Conservation (phyloP, 2,797 vertebrate genomes). For the Intellagama lesueurii region DNA sequence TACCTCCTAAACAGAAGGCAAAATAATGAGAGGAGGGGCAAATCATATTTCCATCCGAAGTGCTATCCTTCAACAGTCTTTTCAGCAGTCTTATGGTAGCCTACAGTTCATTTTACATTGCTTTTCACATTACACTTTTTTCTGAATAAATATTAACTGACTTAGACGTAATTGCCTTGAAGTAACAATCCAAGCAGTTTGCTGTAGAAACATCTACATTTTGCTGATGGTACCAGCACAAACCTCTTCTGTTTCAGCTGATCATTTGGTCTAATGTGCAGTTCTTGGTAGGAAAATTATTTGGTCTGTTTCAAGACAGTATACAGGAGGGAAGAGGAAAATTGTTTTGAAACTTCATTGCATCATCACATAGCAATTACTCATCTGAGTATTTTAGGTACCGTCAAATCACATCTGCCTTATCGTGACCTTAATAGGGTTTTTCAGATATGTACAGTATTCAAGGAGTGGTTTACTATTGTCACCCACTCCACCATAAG, state of each 20-base stretch:
- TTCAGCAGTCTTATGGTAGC: background rate
- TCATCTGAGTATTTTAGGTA: no score
- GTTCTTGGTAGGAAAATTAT: background rate
- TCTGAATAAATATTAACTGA: background rate
- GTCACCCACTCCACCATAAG: no score
- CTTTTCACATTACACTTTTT: background rate
- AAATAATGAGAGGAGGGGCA: background rate
- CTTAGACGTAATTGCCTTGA: background rate
- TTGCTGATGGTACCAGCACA: background rate
- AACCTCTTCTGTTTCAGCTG: background rate
- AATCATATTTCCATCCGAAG: rapidly evolving
- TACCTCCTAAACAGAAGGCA: rapidly evolving
- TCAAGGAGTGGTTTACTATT: no score
- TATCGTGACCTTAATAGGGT: no score
- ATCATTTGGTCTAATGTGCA: background rate
- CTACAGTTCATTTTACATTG: background rate
- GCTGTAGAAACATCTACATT: background rate
- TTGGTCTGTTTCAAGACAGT: background rate
- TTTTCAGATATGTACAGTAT: no score
- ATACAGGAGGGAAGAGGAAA: background rate
- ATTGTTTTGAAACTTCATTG: background rate
- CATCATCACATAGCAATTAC: no score
- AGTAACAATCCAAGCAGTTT: background rate
- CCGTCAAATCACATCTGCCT: no score
- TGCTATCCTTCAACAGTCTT: rapidly evolving